Base-by-base conservation (phyloP, 2,113 vertebrate genomes). In the Chascanopsetta lugubris region DNA sequence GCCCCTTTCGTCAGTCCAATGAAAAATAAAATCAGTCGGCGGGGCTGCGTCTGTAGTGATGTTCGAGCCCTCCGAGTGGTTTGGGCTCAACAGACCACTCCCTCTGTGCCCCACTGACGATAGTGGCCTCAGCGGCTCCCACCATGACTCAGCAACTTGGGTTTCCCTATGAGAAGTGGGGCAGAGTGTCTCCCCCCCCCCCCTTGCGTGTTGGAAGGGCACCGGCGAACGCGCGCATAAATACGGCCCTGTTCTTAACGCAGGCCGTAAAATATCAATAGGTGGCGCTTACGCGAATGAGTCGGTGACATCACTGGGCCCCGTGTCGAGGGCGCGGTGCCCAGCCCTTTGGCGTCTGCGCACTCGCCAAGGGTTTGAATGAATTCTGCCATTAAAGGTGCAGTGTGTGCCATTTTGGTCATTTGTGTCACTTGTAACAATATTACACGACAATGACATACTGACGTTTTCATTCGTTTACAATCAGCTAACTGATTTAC, bases 181-280 rank as follows among this genome's bases (percentile, higher is more conserved):
- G 47, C 60, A 72, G 60, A 42, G 40, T 50, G 45, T 15, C 8
- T 20, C 42, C 30, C 3, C 49, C 29, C 48, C 9, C 47, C 9
- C n/a, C n/a, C n/a, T n/a, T n/a, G n/a, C 20, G 20, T 18, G 24
- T 57, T 63, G 69, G 69, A 72, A 64, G 61, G 60, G 65, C 26
- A 50, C 26, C 57, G 49, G 57, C n/a, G 53, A 59, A 65, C 59
- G 54, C 15, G 22, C 45, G 8, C 50, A 57, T 29, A 61, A 38
- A 64, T 38, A 24, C 29, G 50, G 56, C 53, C 40, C 18, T 13
- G 50, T 29, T 72, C n/a, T 53, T 24, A 51, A 40, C 13, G 48
- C n/a, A n/a, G 11, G 32, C 11, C 25, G 61, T 69, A 42, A 72
- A 46, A 69, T 46, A 24, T 46, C 43, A 61, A 34, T 20, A 6